Conservation (phyloP, 2,797 vertebrate genomes). For the Thripadectes ignobilis region DNA sequence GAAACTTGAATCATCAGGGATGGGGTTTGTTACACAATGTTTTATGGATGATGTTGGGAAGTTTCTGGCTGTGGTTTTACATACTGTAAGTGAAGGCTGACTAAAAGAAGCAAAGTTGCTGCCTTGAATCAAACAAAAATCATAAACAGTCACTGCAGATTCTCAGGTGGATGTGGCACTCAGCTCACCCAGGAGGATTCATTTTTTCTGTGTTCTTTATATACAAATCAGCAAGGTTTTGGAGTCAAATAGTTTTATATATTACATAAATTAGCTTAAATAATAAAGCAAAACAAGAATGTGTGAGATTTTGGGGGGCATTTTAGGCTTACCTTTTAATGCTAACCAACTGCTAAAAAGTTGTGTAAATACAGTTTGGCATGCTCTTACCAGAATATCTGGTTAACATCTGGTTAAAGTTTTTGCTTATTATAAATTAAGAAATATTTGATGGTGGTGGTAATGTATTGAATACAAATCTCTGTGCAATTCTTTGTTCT, state of each 20-base stretch:
- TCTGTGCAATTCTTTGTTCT: neutral
- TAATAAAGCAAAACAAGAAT: neutral
- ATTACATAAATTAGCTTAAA: neutral
- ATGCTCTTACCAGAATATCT: neutral
- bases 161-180: neutral
- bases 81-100: neutral
- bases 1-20: neutral
- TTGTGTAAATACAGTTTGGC: neutral
- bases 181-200: neutral
- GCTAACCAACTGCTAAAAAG: neutral
- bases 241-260: neutral
- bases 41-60: neutral
- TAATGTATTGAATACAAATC: neutral
- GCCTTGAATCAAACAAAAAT: neutral
- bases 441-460: neutral
- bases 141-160: neutral
- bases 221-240: neutral
- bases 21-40: neutral
- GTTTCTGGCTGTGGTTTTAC: constrained; percentile 7
- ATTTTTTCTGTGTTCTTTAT: neutral
- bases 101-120: neutral
- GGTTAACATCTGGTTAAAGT: neutral
- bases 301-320: neutral
- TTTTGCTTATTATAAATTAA: neutral
- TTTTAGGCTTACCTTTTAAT: neutral